A percentile compares a stretch with the other conserved stretches of the same genome.
Evolutionary conservation across 2,888 invertebrate species (phyloP).

Genomic region (Allacma fusca): DNA sequence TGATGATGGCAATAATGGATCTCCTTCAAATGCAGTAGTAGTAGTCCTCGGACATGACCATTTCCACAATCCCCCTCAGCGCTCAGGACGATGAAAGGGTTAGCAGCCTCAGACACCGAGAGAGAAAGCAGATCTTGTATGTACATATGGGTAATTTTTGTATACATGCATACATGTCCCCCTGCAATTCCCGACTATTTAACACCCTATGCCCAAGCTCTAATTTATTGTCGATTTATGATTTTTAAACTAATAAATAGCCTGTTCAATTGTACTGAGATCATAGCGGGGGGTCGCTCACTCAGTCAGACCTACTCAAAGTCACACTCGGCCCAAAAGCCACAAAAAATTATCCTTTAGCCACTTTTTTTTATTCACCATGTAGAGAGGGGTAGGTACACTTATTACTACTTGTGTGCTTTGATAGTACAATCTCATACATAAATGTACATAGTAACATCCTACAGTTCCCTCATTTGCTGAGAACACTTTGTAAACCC

Average conservation of each 20-base stretch:
- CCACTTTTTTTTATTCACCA: background rate
- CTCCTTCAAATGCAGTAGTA: too few species aligned
- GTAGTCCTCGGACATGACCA: too few species aligned
- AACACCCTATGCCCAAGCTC: conserved; percentile 24
- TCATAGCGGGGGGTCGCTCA: conserved; percentile 30
- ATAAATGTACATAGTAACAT: background rate
- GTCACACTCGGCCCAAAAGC: too few species aligned
- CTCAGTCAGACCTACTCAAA: too few species aligned
- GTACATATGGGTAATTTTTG: background rate
- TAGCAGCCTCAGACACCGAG: too few species aligned
- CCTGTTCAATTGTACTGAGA: conserved; percentile 47
- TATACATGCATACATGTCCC: background rate
- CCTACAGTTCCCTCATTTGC: too few species aligned
- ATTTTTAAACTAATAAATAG: conserved; percentile 56
- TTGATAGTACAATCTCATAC: background rate
- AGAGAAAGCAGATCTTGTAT: too few species aligned
- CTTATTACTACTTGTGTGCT: background rate
- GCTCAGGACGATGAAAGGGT: too few species aligned
- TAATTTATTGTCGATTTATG: conserved; percentile 58
- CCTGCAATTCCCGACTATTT: too few species aligned
- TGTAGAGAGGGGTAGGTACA: background rate
- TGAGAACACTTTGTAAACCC: background rate
- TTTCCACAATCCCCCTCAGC: too few species aligned
- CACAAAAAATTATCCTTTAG: too few species aligned
- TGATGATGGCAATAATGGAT: conserved; percentile 10